Percentiles rank a stretch among this genome's conserved stretches.
These are phyloP conservation scores for Drosophila paucipuncta DNA, from an alignment of 2,888 invertebrate species.

Conservation along the genomic window DNA sequence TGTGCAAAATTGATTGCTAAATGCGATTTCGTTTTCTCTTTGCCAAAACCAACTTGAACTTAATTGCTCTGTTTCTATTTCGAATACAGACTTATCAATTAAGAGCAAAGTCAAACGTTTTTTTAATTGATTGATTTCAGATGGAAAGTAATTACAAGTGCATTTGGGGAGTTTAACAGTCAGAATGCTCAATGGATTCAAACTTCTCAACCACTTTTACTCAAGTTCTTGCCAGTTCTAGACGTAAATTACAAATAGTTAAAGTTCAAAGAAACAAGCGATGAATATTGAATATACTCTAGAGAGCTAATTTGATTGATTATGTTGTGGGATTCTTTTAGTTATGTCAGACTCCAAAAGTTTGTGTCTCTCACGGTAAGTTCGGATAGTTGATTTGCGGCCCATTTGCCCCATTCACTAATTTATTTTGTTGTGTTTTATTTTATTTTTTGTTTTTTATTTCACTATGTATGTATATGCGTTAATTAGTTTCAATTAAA, in stretches of 20 bases:
- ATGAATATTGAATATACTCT: constrained; percentile 10
- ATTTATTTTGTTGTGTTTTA: constrained; percentile 18
- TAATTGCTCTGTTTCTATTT: constrained; percentile 47
- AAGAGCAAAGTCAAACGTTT: constrained; percentile 48
- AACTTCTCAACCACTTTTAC: constrained; percentile 30
- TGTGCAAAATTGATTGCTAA: constrained; percentile 1
- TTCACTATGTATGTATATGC: constrained; percentile 53
- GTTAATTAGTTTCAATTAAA: constrained; percentile 81
- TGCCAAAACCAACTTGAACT: constrained; percentile 35
- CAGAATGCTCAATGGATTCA: constrained; percentile 29
- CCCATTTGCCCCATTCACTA: constrained; percentile 27
- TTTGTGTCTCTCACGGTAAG: constrained; percentile 1
- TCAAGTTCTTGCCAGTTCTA: background rate
- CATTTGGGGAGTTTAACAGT: constrained; percentile 44
- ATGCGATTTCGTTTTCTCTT: constrained; percentile 6
- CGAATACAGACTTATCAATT: constrained; percentile 55
- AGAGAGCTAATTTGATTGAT: constrained; percentile 26
- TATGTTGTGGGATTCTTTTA: constrained; percentile 4
- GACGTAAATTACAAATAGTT: background rate
- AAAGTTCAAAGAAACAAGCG: constrained; percentile 10
- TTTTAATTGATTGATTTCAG: constrained; percentile 70
- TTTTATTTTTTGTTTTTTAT: background rate
- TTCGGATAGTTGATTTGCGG: background rate
- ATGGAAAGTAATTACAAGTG: constrained; percentile 60
- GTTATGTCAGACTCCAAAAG: constrained; percentile 10